Percentiles rank a stretch among this genome's conserved stretches.
These are phyloP conservation scores for Chionodraco myersi DNA, from an alignment of 2,113 vertebrate species.

Conservation along the genomic window DNA sequence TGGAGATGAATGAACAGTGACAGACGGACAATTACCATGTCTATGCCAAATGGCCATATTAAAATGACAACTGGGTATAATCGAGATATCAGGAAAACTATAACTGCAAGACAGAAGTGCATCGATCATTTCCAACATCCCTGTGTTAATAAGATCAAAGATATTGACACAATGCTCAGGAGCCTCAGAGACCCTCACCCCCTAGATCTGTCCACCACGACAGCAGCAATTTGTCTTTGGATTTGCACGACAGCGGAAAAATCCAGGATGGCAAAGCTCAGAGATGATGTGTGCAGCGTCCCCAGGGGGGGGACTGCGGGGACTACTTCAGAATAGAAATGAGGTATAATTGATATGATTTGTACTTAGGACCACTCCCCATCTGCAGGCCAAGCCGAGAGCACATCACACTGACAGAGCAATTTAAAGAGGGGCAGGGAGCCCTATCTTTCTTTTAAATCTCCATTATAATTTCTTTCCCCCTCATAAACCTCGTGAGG, in stretches of 20 bases:
- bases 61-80: conserved; percentile 65
- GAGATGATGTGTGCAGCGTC: conserved; percentile 54
- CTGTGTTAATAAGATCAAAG: conserved; percentile 63
- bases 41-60: conserved; percentile 55
- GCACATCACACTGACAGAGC: conserved; percentile 46
- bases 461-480: conserved; percentile 40
- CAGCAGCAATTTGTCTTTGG: conserved; percentile 64
- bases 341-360: conserved; percentile 76
- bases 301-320: conserved; percentile 20
- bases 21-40: conserved; percentile 68
- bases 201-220: conserved; percentile 45
- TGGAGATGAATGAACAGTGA: conserved; percentile 67
- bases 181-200: conserved; percentile 44
- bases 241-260: conserved; percentile 41
- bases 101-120: conserved; percentile 48
- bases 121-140: conserved; percentile 67
- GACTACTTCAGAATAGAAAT: conserved; percentile 69
- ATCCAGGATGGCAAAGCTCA: conserved; percentile 48
- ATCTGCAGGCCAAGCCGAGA: conserved; percentile 40
- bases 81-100: conserved; percentile 62
- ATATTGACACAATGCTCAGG: conserved; percentile 62
- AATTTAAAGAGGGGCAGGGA: conserved; percentile 46
- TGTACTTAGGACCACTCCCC: conserved; percentile 51
- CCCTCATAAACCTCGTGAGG: conserved; percentile 43
- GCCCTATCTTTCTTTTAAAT: conserved; percentile 20